phyloP scores from a whole-genome alignment of 2,888 invertebrate species.

The Prosapia bicincta region DNA sequence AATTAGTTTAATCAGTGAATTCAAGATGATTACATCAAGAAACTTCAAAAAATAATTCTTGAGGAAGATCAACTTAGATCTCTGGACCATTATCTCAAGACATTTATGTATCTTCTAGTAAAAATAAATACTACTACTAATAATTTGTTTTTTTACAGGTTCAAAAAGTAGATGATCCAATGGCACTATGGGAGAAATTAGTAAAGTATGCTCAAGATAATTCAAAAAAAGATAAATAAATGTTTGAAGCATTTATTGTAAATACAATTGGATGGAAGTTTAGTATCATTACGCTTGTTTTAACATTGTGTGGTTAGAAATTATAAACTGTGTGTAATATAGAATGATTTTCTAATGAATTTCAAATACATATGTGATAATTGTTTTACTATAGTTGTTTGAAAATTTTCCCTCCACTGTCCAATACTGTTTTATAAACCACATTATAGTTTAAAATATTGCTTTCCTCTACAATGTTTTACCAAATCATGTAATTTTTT shows the following conservation, averaged over 20 bases:
- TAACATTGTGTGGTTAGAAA: neutral
- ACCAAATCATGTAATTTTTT: too few species aligned
- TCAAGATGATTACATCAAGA: too few species aligned
- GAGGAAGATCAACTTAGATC: too few species aligned
- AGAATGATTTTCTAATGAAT: neutral
- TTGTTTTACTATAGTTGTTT: neutral
- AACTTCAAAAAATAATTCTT: too few species aligned
- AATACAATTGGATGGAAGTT: neutral
- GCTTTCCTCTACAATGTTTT: too few species aligned
- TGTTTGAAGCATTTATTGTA: neutral
- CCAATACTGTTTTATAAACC: too few species aligned
- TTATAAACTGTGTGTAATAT: neutral
- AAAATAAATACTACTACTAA: too few species aligned
- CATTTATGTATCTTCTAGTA: too few species aligned
- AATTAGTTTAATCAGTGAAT: too few species aligned
- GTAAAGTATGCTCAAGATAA: conserved; percentile 61
- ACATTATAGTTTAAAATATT: too few species aligned
- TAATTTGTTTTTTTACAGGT: conserved; percentile 55
- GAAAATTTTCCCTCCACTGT: too few species aligned
- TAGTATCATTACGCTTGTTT: neutral
- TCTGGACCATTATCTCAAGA: too few species aligned
- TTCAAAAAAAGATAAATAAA: conserved; percentile 39
- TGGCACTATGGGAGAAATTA: conserved; percentile 64
- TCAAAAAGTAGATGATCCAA: conserved; percentile 81
- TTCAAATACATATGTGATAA: neutral